These are phyloP conservation scores for Shinisaurus crocodilurus DNA, from an alignment of 2,113 vertebrate genomes.

Conservation along the genomic window DNA sequence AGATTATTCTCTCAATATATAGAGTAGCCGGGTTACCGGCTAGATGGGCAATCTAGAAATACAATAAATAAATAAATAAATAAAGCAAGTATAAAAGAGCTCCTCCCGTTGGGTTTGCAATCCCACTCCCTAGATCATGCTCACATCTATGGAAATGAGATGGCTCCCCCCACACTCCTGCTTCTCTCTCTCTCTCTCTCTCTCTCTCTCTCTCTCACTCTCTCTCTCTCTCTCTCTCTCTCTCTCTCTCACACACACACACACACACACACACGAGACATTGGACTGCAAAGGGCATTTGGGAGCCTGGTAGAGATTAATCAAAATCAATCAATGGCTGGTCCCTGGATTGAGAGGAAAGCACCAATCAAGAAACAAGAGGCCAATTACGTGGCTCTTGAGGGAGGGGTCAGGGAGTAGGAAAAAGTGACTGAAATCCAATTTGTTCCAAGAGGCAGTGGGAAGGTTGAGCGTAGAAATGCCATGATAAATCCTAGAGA, in stretches of 20 bases:
- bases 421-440: conserved; percentile 67
- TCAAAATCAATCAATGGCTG: conserved; percentile 65
- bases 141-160: not conserved
- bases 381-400: not conserved
- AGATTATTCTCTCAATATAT: not conserved
- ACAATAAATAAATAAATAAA: too few relatives aligned
- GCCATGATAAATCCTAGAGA: not conserved
- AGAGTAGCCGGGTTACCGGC: too few relatives aligned
- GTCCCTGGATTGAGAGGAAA: conserved; percentile 47
- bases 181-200: not conserved
- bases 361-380: conserved; percentile 50
- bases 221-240: not conserved
- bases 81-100: not conserved
- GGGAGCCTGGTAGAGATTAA: conserved; percentile 47
- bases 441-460: conserved; percentile 43
- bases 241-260: not conserved
- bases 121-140: conserved; percentile 48
- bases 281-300: conserved; percentile 61
- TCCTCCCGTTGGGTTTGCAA: not conserved
- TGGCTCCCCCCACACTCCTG: not conserved
- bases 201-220: not conserved
- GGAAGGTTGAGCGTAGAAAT: not conserved
- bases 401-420: conserved; percentile 53
- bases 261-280: conserved; percentile 20
- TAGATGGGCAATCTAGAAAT: too few relatives aligned